A percentile compares a stretch with the other conserved stretches of the same genome.
phyloP scores from a whole-genome alignment of 2,113 vertebrate species.

The Spilogale gracilis region DNA sequence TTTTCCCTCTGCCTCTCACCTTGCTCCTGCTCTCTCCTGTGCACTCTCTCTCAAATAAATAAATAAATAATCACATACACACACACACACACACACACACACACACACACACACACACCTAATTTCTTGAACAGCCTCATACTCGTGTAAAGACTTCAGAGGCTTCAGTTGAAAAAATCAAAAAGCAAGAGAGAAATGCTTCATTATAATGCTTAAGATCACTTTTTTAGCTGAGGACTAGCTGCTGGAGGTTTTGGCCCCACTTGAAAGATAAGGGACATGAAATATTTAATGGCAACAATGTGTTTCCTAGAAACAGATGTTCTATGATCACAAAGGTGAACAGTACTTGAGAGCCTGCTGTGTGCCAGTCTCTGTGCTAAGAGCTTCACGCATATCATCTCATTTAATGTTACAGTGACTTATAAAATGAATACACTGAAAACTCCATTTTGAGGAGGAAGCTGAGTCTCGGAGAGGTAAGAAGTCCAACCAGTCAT shows the following conservation, averaged over 20 bases:
- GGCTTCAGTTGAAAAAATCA: background rate
- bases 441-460: background rate
- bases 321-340: background rate
- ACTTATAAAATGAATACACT: background rate
- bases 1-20: background rate
- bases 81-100: too few species aligned
- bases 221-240: constrained; percentile 6
- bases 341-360: background rate
- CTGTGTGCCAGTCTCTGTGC: background rate
- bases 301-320: background rate
- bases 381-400: background rate
- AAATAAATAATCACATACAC: background rate
- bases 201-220: background rate
- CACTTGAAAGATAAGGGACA: background rate
- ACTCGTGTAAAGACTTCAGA: background rate
- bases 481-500: background rate
- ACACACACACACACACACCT: too few species aligned
- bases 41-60: background rate
- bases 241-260: background rate
- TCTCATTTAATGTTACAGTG: background rate
- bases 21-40: fast-evolving
- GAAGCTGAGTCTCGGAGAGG: background rate
- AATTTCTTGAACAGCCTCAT: background rate
- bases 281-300: background rate
- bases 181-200: background rate